phyloP scores from a whole-genome alignment of 1,140 invertebrate genomes.

The Drosophila ananassae region DNA sequence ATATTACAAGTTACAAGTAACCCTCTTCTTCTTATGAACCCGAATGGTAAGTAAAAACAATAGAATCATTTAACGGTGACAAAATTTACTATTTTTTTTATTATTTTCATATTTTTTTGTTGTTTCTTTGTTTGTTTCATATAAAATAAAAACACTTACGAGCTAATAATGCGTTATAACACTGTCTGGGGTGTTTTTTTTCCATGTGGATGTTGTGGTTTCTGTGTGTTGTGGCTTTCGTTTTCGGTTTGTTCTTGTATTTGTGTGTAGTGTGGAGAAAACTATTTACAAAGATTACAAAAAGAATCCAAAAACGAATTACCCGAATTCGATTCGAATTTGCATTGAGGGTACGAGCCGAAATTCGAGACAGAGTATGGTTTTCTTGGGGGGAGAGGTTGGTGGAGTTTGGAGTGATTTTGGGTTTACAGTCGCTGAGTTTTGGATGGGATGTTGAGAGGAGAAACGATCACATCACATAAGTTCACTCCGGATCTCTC shows the following conservation, averaged over 20 bases:
- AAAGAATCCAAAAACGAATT: slow-evolving; percentile 29
- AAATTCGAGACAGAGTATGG: slow-evolving; percentile 21
- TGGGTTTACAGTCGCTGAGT: slow-evolving; percentile 69
- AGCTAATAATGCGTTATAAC: slow-evolving; percentile 83
- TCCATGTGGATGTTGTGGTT: slow-evolving; percentile 31
- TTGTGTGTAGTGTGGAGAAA: slow-evolving; percentile 56
- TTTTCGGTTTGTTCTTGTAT: slow-evolving; percentile 37
- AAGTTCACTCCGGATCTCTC: slow-evolving; percentile 17
- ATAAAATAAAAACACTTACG: slow-evolving; percentile 84
- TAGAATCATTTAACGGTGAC: slow-evolving; percentile 78
- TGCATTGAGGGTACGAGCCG: slow-evolving; percentile 28
- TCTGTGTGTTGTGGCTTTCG: slow-evolving; percentile 24
- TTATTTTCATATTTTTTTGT: slow-evolving; percentile 84
- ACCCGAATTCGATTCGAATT: slow-evolving; percentile 40
- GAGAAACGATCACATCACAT: slow-evolving; percentile 32
- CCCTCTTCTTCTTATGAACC: neutral
- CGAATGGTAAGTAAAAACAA: slow-evolving; percentile 17
- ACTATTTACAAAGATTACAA: slow-evolving; percentile 75
- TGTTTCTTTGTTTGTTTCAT: slow-evolving; percentile 84
- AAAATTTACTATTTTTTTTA: slow-evolving; percentile 84
- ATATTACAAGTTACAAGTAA: neutral
- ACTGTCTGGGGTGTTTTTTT: slow-evolving; percentile 67
- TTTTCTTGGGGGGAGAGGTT: slow-evolving; percentile 8
- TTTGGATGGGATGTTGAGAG: slow-evolving; percentile 15
- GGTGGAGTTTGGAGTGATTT: slow-evolving; percentile 15